Base-by-base conservation (phyloP, 2,113 vertebrate genomes). In the Brienomyrus longianalis region DNA sequence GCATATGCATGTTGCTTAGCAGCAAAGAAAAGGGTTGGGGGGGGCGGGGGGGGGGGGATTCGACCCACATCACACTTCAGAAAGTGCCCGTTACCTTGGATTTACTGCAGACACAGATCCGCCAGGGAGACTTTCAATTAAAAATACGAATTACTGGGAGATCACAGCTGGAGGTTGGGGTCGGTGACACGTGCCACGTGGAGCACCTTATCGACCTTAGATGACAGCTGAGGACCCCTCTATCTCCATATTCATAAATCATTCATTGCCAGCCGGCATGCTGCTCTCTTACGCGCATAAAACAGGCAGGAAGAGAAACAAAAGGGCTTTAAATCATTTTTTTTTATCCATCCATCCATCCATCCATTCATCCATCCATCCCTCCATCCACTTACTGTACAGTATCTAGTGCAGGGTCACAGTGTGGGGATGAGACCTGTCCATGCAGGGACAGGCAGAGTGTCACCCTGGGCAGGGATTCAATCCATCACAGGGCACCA, bases 161-260 rank as follows among this genome's bases (percentile, higher is more conserved):
- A 89, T 89, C 35, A 85, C 89, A 89, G 77, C 89, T 59, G 89
- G 77, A 89, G 39, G 80, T 56, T 51, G 35, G 47, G 83, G 56
- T 19, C 80, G 27, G 50, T 89, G 87, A 89, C 88, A 90, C 88
- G 77, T 45, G 90, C 52, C 47, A 80, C 90, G 70, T 6, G 47
- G 47, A 88, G 66, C 89, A 87, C 83, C 54, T 19, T 74, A 48
- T 51, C 52, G 39, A 91, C 89, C 90, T 88, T 85, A 87, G 86
- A 89, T 80, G 86, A 66, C 31, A 89, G 89, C 88, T 87, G 84
- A 91, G 89, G 83, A 51, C 27, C 23, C 74, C 21, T 88, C 89
- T 59, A 91, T 92, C 88, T 88, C 90, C 88, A 90, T 89, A 88
- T 56, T 91, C 89, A 91, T 92, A 89, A 91, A 91, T 90, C 89